A percentile compares a stretch with the other conserved stretches of the same genome.
Conservation (phyloP, 2,797 vertebrate species). For the Enteromius afrohamiltoni region DNA sequence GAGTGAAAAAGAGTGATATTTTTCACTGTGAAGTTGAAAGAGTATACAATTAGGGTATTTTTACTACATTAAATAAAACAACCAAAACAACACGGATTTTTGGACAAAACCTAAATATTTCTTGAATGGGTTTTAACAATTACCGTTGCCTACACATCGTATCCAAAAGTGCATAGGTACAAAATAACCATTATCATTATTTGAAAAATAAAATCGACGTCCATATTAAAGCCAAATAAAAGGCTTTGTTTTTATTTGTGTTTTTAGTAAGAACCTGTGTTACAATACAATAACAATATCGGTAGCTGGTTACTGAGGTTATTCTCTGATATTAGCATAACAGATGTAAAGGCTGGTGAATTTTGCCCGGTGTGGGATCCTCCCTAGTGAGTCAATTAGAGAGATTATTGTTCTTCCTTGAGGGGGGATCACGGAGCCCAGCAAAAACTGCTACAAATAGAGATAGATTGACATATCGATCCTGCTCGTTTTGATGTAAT, state of each 20-base stretch:
- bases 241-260: background rate
- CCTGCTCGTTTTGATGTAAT: constrained; percentile 73
- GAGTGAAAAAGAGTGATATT: background rate
- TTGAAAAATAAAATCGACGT: background rate
- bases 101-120: background rate
- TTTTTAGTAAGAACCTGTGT: constrained; percentile 5
- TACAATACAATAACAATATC: constrained; percentile 40
- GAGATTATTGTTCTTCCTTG: constrained; percentile 99
- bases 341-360: constrained; percentile 90
- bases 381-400: constrained; percentile 99
- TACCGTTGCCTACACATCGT: background rate
- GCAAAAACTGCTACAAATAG: constrained; percentile 87
- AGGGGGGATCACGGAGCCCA: constrained; percentile 89
- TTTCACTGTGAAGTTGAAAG: background rate
- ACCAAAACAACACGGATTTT: background rate
- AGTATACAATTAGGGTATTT: background rate
- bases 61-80: background rate
- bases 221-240: background rate
- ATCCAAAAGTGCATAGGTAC: background rate
- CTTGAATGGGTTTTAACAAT: background rate
- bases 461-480: constrained; percentile 94
- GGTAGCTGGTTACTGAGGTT: constrained; percentile 53
- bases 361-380: constrained; percentile 82
- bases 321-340: constrained; percentile 82
- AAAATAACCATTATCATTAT: background rate